Conservation (phyloP, 2,888 invertebrate species). For the Tipula confusa region DNA sequence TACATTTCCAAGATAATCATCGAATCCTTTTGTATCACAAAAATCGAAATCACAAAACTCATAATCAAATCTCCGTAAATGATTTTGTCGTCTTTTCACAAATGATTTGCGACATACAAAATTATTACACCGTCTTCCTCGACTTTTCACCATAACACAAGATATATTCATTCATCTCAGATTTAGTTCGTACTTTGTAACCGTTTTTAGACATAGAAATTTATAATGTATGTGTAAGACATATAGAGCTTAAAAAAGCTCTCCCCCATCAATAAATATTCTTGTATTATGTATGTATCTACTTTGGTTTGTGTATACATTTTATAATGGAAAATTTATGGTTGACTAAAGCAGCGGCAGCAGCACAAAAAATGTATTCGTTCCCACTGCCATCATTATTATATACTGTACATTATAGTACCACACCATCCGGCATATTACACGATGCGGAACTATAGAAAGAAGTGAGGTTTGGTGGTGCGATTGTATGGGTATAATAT, state of each 20-base stretch:
- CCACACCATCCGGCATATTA: not conserved
- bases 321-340: constrained; percentile 20
- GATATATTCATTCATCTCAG: constrained; percentile 8
- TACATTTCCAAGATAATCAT: not conserved
- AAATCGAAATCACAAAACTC: not conserved
- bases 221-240: not conserved
- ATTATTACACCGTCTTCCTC: not conserved
- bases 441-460: not conserved
- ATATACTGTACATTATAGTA: too few species aligned
- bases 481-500: not conserved
- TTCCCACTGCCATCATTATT: not conserved
- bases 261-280: not conserved
- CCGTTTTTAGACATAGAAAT: too few species aligned
- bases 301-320: not conserved
- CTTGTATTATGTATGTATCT: not conserved
- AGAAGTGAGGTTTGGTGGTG: constrained; percentile 7
- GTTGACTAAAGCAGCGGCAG: not conserved
- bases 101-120: not conserved
- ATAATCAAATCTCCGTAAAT: not conserved
- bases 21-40: not conserved
- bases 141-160: not conserved
- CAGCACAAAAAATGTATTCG: not conserved
- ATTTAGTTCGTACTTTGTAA: not conserved
- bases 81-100: not conserved
- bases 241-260: not conserved